Conservation (phyloP, 2,888 invertebrate species). For the Gari tellinella region DNA sequence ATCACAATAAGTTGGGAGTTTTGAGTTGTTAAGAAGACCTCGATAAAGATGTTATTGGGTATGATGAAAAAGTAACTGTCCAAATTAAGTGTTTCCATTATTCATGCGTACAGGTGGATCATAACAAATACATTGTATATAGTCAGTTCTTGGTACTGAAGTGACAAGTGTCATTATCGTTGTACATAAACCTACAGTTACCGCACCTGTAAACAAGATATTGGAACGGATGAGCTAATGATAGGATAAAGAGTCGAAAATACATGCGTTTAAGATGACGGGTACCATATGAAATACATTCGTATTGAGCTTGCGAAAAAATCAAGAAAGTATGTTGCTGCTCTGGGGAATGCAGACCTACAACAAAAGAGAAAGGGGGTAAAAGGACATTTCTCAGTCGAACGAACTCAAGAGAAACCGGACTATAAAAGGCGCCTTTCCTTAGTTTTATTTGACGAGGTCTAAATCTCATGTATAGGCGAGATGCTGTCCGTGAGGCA, state of each 20-base stretch:
- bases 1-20: too few species aligned
- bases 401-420: not conserved
- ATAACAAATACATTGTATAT: constrained; percentile 24
- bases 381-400: too few species aligned
- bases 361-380: not conserved
- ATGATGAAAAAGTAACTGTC: constrained; percentile 14
- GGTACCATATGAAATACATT: constrained; percentile 46
- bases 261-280: constrained; percentile 35
- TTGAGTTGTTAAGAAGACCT: constrained; percentile 33
- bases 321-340: constrained; percentile 45
- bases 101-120: constrained; percentile 32
- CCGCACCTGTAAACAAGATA: constrained; percentile 35
- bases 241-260: constrained; percentile 43
- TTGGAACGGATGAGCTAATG: constrained; percentile 47
- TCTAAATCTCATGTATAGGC: constrained; percentile 50
- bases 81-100: constrained; percentile 43
- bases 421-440: constrained; percentile 31
- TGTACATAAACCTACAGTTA: too few species aligned
- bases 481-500: constrained; percentile 62
- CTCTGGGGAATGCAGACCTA: constrained; percentile 22
- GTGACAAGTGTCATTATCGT: too few species aligned
- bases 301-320: constrained; percentile 26
- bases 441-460: constrained; percentile 49
- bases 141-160: too few species aligned
- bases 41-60: constrained; percentile 16